Conservation (phyloP, 2,888 invertebrate genomes). For the Zygaena filipendulae region DNA sequence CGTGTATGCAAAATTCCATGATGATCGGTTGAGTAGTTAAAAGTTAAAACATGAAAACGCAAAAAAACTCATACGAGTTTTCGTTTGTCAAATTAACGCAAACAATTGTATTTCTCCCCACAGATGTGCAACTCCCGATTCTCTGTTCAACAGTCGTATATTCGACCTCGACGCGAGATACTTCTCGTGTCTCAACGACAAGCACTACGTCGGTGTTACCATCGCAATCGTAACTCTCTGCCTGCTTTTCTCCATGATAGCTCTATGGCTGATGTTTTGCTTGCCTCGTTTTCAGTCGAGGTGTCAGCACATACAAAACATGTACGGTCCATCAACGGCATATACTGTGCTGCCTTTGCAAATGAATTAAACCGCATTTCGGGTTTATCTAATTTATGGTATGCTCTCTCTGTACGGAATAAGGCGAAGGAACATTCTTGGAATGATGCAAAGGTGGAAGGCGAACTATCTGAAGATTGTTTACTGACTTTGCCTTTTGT, state of each 20-base stretch:
- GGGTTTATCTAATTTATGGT: too few species aligned
- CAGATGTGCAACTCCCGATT: conserved; percentile 59
- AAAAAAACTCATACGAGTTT: not conserved
- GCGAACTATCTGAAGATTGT: too few species aligned
- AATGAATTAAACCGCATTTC: too few species aligned
- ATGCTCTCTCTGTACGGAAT: too few species aligned
- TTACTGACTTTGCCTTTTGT: too few species aligned
- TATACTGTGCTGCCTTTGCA: conserved; percentile 36
- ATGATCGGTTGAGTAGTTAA: too few species aligned
- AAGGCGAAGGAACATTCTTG: too few species aligned
- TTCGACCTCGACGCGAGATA: conserved; percentile 47
- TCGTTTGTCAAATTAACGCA: not conserved
- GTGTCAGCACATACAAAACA: conserved; percentile 22
- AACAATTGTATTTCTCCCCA: not conserved
- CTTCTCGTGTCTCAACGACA: conserved; percentile 37
- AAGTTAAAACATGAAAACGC: not conserved
- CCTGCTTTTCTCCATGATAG: conserved; percentile 27
- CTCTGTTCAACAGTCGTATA: conserved; percentile 45
- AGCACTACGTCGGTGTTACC: conserved; percentile 23
- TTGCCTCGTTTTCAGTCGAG: conserved; percentile 30
- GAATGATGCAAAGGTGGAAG: too few species aligned
- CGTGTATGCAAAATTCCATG: not conserved
- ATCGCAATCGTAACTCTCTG: conserved; percentile 30
- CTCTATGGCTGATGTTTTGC: conserved; percentile 43
- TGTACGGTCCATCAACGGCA: conserved; percentile 26